phyloP scores from a whole-genome alignment of 2,888 invertebrate species.

The Bellardia pandia region DNA sequence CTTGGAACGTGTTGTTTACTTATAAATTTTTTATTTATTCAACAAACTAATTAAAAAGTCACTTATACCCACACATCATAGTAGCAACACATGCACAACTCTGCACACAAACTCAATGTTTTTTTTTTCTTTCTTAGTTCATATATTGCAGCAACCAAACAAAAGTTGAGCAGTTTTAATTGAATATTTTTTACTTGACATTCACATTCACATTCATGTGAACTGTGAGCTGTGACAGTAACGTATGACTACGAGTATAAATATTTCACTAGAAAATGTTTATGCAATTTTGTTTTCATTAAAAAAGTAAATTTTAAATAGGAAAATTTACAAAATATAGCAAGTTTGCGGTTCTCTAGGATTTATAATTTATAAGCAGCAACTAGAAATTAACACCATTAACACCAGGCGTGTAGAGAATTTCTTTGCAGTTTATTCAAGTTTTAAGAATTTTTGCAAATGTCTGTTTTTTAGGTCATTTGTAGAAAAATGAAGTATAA shows the following conservation, averaged over 20 bases:
- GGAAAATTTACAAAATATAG: neutral
- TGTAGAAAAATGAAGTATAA: too few species aligned
- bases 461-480: neutral
- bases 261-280: neutral
- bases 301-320: neutral
- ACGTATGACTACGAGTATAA: neutral
- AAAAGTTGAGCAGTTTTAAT: constrained; percentile 22
- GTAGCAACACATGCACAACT: neutral
- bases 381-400: neutral
- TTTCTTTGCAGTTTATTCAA: too few species aligned
- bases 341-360: neutral
- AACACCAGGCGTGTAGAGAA: neutral
- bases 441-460: too few species aligned
- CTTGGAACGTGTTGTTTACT: constrained; percentile 29
- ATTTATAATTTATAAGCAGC: neutral
- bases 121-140: too few species aligned
- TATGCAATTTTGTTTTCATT: neutral
- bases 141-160: too few species aligned
- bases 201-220: neutral
- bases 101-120: neutral
- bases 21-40: constrained; percentile 25
- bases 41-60: constrained; percentile 59
- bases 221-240: neutral
- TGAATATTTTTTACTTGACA: constrained; percentile 11
- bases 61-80: constrained; percentile 5